These are phyloP conservation scores for Poeciliopsis prolifica DNA, from an alignment of 2,113 vertebrate genomes.

Conservation along the genomic window DNA sequence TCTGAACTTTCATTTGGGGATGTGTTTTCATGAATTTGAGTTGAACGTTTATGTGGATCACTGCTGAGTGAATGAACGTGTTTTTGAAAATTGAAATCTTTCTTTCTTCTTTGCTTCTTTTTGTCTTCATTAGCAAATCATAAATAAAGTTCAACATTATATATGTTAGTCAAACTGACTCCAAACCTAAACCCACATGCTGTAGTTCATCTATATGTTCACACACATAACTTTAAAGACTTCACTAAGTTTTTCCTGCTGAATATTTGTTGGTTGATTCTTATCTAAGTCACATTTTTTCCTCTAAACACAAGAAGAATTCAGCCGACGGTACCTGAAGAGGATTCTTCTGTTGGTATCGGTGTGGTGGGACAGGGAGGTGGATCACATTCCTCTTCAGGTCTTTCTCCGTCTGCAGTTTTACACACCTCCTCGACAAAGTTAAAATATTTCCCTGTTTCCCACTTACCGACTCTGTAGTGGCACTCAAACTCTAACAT, in stretches of 20 bases:
- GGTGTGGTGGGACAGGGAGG: slow-evolving; percentile 74
- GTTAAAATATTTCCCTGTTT: slow-evolving; percentile 76
- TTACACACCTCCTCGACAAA: slow-evolving; percentile 76
- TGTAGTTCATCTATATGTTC: background rate
- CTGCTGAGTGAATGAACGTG: too few species aligned
- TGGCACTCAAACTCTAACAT: slow-evolving; percentile 81
- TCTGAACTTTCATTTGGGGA: too few species aligned
- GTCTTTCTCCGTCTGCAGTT: slow-evolving; percentile 63
- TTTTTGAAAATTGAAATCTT: too few species aligned
- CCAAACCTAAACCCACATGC: background rate
- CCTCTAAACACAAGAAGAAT: background rate
- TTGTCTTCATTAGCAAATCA: too few species aligned
- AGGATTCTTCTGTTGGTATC: slow-evolving; percentile 16
- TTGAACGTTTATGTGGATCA: too few species aligned
- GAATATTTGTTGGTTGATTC: background rate
- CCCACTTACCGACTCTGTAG: slow-evolving; percentile 75
- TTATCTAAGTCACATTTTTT: background rate
- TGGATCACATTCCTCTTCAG: slow-evolving; percentile 70
- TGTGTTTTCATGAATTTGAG: too few species aligned
- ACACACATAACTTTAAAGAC: background rate
- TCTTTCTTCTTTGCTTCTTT: too few species aligned
- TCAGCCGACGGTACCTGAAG: background rate
- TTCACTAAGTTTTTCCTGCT: background rate
- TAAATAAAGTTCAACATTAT: too few species aligned
- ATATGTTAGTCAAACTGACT: too few species aligned